A percentile compares a stretch with the other conserved stretches of the same genome.
These are phyloP conservation scores for Agrochola circellaris DNA, from an alignment of 2,888 invertebrate species.

Conservation along the genomic window DNA sequence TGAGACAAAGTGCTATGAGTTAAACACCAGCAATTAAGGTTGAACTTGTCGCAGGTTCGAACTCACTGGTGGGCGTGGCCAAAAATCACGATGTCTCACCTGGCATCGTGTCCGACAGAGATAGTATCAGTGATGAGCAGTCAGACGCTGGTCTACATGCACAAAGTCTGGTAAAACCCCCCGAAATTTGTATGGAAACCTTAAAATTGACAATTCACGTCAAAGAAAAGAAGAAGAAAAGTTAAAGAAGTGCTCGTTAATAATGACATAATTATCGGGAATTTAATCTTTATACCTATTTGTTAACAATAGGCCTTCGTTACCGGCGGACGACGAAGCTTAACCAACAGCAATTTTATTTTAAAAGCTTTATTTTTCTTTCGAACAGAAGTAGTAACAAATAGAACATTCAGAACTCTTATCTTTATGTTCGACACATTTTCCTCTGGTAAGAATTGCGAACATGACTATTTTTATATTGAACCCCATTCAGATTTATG, in stretches of 20 bases:
- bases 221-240: slow-evolving; percentile 12
- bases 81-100: too few species aligned
- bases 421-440: slow-evolving; percentile 8
- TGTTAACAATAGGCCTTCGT: slow-evolving; percentile 38
- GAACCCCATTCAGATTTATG: slow-evolving; percentile 21
- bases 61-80: too few species aligned
- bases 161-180: too few species aligned
- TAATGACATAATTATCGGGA: slow-evolving; percentile 35
- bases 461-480: slow-evolving; percentile 30
- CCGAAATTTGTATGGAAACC: too few species aligned
- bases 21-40: not conserved
- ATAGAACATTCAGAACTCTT: slow-evolving; percentile 17
- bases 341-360: slow-evolving; percentile 24
- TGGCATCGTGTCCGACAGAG: too few species aligned
- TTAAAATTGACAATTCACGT: slow-evolving; percentile 7
- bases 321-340: slow-evolving; percentile 2
- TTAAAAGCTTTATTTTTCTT: slow-evolving; percentile 26
- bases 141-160: too few species aligned
- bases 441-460: slow-evolving; percentile 27
- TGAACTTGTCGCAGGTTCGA: too few species aligned
- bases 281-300: slow-evolving; percentile 37
- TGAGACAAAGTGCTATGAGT: slow-evolving; percentile 9
- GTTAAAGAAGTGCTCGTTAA: slow-evolving; percentile 22
- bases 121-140: too few species aligned
- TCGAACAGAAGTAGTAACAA: not conserved